phyloP scores from a whole-genome alignment of 2,113 vertebrate genomes.

The Numenius arquata region DNA sequence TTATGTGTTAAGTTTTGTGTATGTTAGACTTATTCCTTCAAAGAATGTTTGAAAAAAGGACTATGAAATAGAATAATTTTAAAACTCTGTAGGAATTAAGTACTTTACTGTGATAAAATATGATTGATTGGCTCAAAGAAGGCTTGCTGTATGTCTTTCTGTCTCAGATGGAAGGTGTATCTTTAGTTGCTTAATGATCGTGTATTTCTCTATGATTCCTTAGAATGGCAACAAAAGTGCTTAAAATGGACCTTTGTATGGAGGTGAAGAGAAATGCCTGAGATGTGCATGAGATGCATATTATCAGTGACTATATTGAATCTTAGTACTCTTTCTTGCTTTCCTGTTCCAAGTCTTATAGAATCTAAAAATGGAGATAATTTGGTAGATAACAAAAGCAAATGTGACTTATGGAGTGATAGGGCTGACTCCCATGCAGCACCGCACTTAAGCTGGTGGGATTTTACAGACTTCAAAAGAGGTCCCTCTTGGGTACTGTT shows the following conservation, averaged over 20 bases:
- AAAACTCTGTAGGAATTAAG: background rate
- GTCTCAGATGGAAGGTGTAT: background rate
- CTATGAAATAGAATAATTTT: background rate
- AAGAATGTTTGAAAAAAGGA: background rate
- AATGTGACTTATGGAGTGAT: background rate
- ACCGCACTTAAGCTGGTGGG: background rate
- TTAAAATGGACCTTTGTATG: background rate
- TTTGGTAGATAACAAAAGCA: background rate
- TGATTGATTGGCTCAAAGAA: background rate
- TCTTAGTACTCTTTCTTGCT: background rate
- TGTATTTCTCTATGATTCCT: background rate
- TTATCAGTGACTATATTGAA: background rate
- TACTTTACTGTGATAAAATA: background rate
- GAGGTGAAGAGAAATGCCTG: background rate
- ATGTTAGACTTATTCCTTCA: background rate
- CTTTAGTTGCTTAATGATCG: background rate
- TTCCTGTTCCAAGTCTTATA: background rate
- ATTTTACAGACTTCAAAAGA: background rate
- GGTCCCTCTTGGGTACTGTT: background rate
- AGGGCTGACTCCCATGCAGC: background rate
- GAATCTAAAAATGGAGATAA: background rate
- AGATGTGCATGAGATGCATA: background rate
- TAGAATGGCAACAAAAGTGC: background rate
- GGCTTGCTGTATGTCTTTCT: background rate
- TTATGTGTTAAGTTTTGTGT: background rate